Percentiles rank a stretch among this genome's conserved stretches.
These are phyloP conservation scores for Wiebesia pumilae DNA, from an alignment of 1,140 invertebrate species.

Conservation along the genomic window DNA sequence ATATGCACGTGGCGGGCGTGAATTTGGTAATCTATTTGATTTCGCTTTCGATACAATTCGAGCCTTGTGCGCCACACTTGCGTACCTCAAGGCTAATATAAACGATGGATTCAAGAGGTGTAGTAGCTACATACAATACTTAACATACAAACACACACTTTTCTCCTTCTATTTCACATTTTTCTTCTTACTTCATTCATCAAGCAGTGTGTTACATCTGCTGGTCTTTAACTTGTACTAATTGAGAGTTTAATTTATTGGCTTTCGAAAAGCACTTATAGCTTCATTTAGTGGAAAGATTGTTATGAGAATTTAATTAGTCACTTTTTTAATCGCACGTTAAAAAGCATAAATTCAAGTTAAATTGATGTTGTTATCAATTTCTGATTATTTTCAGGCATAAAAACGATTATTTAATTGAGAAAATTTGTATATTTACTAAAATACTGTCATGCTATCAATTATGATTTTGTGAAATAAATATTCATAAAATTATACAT, in stretches of 20 bases:
- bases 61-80: slow-evolving; percentile 42
- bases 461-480: not conserved
- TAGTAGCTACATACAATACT: slow-evolving; percentile 54
- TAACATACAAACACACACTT: not conserved
- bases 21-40: slow-evolving; percentile 65
- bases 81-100: slow-evolving; percentile 65
- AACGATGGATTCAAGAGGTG: slow-evolving; percentile 65
- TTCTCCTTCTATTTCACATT: not conserved
- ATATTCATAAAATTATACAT: not conserved
- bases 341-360: not conserved
- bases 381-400: no score
- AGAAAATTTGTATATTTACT: not conserved
- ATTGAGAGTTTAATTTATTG: not conserved
- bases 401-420: not conserved
- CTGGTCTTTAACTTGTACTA: not conserved
- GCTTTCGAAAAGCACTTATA: not conserved
- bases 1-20: not conserved
- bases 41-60: slow-evolving; percentile 67
- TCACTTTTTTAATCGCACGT: not conserved
- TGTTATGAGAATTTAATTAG: not conserved
- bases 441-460: not conserved
- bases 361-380: no score
- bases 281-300: not conserved
- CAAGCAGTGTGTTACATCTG: not conserved
- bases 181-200: not conserved